Evolutionary conservation across 2,888 invertebrate species (phyloP), one percentile per base, ranked within the genome.

Genomic region (Synergus japonicus): DNA sequence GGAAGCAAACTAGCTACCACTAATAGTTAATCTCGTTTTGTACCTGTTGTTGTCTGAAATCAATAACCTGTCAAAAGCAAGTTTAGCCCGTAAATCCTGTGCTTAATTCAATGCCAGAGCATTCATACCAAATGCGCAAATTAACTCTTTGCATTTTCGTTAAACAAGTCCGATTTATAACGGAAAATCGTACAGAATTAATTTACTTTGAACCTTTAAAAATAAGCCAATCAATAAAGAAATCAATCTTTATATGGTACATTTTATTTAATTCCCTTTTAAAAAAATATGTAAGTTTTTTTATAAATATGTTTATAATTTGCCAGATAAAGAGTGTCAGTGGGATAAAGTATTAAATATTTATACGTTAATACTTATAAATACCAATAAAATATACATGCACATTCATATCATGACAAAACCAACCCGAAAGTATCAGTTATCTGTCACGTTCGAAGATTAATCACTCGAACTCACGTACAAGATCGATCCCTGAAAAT

Each of bases 391-490:
- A 54, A 54, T 2, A n/a, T 54, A n/a, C n/a, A 54, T n/a, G 54
- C 7, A 54, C 54, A 54, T 54, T 69, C 46, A 46, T 22, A 13
- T 69, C 15, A 12, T 29, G 46, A 22, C 29, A 69, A 69, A 69
- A 49, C 18, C 22, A 69, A 46, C 22, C 67, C 13, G 46, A 29
- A 49, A 41, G 44, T 81, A 79, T 82, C 78, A 76, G 79, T 78
- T 79, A 69, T 76, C 79, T 76, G 80, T 78, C 81, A 79, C 67
- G 54, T 60, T 49, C 66, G 76, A 81, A 81, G 79, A 79, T 81
- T 78, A 78, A 81, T 81, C 81, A 77, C 77, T 81, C 69, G 78
- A 76, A 77, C 76, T 60, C 77, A 46, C 49, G 44, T 66, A 49
- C 29, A 46, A 54, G 65, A 79, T 79, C 79, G 79, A 81, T 79